Base-by-base conservation (phyloP, 2,888 invertebrate species). In the Agrotis exclamationis region DNA sequence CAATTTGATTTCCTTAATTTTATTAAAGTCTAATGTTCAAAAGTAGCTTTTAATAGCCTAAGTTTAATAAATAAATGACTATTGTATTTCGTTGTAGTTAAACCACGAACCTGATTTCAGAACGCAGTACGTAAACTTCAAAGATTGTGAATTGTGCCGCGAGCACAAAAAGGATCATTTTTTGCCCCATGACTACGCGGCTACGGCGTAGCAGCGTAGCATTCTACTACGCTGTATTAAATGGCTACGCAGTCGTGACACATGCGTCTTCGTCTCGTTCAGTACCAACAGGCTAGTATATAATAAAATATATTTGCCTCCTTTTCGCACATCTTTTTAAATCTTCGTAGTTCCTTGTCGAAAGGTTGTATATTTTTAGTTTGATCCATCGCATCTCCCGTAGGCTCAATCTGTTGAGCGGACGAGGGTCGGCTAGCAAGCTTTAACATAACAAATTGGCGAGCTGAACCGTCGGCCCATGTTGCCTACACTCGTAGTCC, bases 391-490 rank as follows among this genome's bases (percentile, higher is more conserved):
- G 86, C 88, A 77, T 85, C 85, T 90, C 91, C 90, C 92, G 86
- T 86, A 89, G 91, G 92, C 91, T 91, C 92, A 90, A 92, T 92
- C 90, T 89, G 91, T 89, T 89, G 86, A 79, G 63, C 82, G 86
- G 91, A 90, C 90, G 88, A 90, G 91, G 91, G 90, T 90, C 85
- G 74, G 85, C 90, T 84, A 74, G 81, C 79, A 80, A 85, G 91
- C 88, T 87, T 88, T 88, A 90, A 88, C 90, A 88, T 93, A 91
- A 94, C 93, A 94, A 94, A 94, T 94, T 93, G 93, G 92, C 87
- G 88, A 92, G 93, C 91, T 92, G 94, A 92, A 90, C 87, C 87
- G 86, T 84, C 84, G 84, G 84, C 82, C 87, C 87, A 88, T 90
- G 89, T 80, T 89, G 79, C 66, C 60, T 79, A 66, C 59, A 63